A percentile compares a stretch with the other conserved stretches of the same genome.
phyloP scores from a whole-genome alignment of 2,113 vertebrate species.

The Polyodon spathula region DNA sequence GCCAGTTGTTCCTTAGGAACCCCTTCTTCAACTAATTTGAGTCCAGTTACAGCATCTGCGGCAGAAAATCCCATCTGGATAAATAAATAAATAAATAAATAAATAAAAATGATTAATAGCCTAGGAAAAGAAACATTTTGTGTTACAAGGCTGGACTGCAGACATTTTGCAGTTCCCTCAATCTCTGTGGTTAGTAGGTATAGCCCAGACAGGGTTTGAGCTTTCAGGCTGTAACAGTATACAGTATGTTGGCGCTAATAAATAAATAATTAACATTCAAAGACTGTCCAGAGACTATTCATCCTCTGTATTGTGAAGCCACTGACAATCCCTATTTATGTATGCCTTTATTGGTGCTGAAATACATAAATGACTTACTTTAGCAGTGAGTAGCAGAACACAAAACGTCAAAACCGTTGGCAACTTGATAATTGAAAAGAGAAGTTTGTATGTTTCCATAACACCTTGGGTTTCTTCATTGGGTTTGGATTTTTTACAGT shows the following conservation, averaged over 20 bases:
- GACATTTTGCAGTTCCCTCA: no score
- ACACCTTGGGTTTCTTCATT: constrained; percentile 83
- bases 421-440: constrained; percentile 86
- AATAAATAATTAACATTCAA: no score
- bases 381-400: constrained; percentile 81
- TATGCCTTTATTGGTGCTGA: no score
- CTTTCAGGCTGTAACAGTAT: no score
- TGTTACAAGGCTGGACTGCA: not conserved
- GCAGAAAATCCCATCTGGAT: constrained; percentile 93
- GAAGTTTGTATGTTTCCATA: constrained; percentile 79
- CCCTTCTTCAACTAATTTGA: constrained; percentile 90
- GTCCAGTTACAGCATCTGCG: constrained; percentile 88
- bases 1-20: constrained; percentile 93
- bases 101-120: constrained; percentile 11
- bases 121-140: constrained; percentile 6
- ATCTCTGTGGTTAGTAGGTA: no score
- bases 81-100: constrained; percentile 15
- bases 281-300: no score
- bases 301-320: no score
- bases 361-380: constrained; percentile 56
- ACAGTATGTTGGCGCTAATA: no score
- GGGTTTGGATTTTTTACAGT: constrained; percentile 42
- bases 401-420: constrained; percentile 88
- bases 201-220: no score
- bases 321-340: no score